Percentiles rank a stretch among this genome's conserved stretches.
Evolutionary conservation across 2,888 invertebrate genomes (phyloP).

Genomic region (Tinea pellionella): DNA sequence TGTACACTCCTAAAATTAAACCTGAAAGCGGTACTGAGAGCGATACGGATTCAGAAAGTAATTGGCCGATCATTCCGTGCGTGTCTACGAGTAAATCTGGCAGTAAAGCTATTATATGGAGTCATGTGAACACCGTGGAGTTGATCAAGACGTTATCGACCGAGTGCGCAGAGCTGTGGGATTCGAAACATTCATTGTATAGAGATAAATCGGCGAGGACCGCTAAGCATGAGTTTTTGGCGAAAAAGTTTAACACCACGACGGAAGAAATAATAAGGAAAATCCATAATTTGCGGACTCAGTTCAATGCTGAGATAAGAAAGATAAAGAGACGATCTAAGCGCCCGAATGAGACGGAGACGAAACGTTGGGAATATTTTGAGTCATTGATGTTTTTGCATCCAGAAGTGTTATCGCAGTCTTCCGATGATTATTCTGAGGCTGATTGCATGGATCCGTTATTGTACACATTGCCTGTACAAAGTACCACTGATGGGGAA

Average conservation of each 20-base stretch:
- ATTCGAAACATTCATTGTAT: slow-evolving; percentile 38
- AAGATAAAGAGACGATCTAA: slow-evolving; percentile 42
- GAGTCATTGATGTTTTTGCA: slow-evolving; percentile 46
- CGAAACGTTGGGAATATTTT: slow-evolving; percentile 49
- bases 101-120: slow-evolving; percentile 30
- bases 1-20: slow-evolving; percentile 45
- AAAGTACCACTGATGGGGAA: background rate
- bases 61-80: slow-evolving; percentile 21
- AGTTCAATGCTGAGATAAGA: slow-evolving; percentile 53
- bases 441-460: background rate
- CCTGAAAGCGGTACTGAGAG: slow-evolving; percentile 38
- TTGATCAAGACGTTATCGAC: slow-evolving; percentile 43
- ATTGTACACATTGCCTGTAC: background rate
- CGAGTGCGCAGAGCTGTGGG: slow-evolving; percentile 54
- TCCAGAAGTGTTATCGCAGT: slow-evolving; percentile 24
- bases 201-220: slow-evolving; percentile 39
- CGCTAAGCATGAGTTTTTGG: slow-evolving; percentile 39
- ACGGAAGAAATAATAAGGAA: slow-evolving; percentile 51
- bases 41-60: slow-evolving; percentile 29
- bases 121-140: slow-evolving; percentile 42
- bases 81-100: slow-evolving; percentile 16
- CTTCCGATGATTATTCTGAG: slow-evolving; percentile 35
- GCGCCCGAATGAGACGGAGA: background rate
- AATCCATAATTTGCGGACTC: slow-evolving; percentile 53
- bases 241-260: slow-evolving; percentile 44